Conservation (phyloP, 2,888 invertebrate species). For the Drosophila histrio region DNA sequence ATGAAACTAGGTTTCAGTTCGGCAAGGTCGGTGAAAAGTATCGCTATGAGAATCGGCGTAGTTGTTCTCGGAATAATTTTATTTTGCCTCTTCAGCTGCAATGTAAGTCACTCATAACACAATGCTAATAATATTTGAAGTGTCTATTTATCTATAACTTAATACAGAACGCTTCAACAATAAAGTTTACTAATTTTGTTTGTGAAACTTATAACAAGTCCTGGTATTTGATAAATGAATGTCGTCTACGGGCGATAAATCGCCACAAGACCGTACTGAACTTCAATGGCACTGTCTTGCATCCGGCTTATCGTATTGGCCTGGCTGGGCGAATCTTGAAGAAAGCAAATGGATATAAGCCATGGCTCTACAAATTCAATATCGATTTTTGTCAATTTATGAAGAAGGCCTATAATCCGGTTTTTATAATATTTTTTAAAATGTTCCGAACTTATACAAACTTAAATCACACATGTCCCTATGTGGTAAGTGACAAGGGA, state of each 20-base stretch:
- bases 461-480: constrained; percentile 50
- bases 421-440: constrained; percentile 11
- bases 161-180: constrained; percentile 2
- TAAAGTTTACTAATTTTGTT: constrained; percentile 20
- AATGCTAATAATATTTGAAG: neutral
- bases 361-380: constrained; percentile 18
- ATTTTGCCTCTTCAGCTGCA: neutral
- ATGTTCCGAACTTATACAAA: constrained; percentile 20
- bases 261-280: constrained; percentile 16
- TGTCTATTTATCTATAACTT: no score
- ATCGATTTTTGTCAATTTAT: constrained; percentile 43
- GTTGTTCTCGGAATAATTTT: neutral
- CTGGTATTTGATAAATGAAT: constrained; percentile 2
- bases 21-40: no score
- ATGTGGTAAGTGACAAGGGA: constrained; percentile 20
- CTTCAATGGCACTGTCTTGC: neutral
- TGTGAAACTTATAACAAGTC: constrained; percentile 14
- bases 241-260: constrained; percentile 24
- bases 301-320: neutral
- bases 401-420: constrained; percentile 16
- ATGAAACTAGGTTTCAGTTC: neutral
- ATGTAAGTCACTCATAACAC: neutral
- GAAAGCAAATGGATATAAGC: constrained; percentile 45
- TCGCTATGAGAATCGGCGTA: neutral
- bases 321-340: constrained; percentile 3